Evolutionary conservation across 2,113 vertebrate species (phyloP).

Genomic region (Nyctereutes procyonoides): DNA sequence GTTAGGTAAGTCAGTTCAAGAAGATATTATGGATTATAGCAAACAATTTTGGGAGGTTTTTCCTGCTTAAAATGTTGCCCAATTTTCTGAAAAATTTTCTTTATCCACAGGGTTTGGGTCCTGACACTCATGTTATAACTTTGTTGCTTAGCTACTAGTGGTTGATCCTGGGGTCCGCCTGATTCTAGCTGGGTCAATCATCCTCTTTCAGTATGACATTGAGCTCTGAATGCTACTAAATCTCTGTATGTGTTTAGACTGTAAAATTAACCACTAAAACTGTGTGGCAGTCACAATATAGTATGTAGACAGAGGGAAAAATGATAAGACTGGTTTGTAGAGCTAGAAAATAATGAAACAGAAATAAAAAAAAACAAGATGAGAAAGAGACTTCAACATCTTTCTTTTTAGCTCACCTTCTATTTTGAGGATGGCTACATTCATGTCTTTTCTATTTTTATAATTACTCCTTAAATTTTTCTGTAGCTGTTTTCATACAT

Average conservation of each 20-base stretch:
- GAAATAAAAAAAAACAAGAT: not conserved
- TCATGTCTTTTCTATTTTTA: not conserved
- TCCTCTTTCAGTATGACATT: not conserved
- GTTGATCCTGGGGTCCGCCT: not conserved
- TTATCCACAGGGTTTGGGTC: not conserved
- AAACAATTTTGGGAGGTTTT: not conserved
- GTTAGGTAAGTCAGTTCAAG: not conserved
- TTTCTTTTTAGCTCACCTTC: not conserved
- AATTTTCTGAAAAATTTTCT: not conserved
- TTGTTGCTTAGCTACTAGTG: not conserved
- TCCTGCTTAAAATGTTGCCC: not conserved
- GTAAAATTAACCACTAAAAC: not conserved
- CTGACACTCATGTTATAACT: not conserved
- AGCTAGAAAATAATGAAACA: not conserved
- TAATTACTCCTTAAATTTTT: not conserved
- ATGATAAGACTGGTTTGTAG: not conserved
- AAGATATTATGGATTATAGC: not conserved
- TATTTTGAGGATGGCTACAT: not conserved
- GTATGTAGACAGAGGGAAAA: not conserved
- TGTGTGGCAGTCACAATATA: not conserved
- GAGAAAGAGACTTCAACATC: not conserved
- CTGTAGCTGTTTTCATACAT: not conserved
- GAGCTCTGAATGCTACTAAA: not conserved
- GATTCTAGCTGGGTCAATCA: not conserved
- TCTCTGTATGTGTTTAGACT: not conserved